These are phyloP conservation scores for Stenotaenia linearis DNA, from an alignment of 2,888 invertebrate genomes.

Conservation along the genomic window DNA sequence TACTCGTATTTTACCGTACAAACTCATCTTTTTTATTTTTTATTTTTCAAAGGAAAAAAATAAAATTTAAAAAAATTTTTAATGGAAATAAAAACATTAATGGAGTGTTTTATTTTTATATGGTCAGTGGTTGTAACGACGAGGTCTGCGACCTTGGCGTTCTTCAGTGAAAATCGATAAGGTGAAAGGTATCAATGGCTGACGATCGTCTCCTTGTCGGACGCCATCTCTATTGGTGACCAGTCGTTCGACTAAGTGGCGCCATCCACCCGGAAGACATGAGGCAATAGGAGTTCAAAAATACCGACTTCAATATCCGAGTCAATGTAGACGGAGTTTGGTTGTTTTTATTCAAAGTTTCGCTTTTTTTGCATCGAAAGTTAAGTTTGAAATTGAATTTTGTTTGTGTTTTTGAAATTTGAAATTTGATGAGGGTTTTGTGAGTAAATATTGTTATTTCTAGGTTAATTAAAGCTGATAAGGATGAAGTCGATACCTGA, in stretches of 20 bases:
- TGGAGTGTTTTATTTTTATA: neutral
- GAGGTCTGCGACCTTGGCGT: neutral
- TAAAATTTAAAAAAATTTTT: neutral
- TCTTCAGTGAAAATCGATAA: neutral
- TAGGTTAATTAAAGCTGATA: too few relatives aligned
- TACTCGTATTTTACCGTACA: neutral
- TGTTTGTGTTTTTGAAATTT: too few relatives aligned
- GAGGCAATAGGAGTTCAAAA: neutral
- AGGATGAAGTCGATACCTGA: too few relatives aligned
- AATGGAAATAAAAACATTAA: neutral
- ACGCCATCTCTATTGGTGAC: neutral
- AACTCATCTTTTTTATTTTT: neutral
- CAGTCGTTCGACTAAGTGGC: neutral
- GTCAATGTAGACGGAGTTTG: neutral
- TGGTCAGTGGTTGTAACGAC: too few relatives aligned
- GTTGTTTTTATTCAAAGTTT: too few relatives aligned
- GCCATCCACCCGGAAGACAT: neutral
- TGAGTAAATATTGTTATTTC: too few relatives aligned
- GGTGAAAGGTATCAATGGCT: neutral
- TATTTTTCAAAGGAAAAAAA: neutral
- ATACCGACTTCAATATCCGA: neutral
- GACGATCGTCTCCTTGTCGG: neutral
- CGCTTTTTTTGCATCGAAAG: too few relatives aligned
- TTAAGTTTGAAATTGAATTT: too few relatives aligned
- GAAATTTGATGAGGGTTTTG: too few relatives aligned